A percentile compares a stretch with the other conserved stretches of the same genome.
Evolutionary conservation across 2,888 invertebrate species (phyloP).

Genomic region (Melolontha melolontha): DNA sequence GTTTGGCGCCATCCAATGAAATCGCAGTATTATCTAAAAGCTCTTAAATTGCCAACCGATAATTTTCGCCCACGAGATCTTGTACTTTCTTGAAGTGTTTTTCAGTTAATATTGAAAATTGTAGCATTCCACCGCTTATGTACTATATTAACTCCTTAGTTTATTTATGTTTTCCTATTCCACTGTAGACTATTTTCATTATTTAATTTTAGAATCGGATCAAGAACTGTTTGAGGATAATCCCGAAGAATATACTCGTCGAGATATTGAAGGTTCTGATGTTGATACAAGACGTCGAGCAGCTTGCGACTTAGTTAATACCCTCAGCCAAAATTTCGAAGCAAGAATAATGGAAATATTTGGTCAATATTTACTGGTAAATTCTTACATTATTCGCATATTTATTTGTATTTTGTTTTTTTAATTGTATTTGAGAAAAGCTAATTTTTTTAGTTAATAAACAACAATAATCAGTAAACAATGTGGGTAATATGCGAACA

Average conservation of each 20-base stretch:
- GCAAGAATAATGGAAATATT: slow-evolving; percentile 88
- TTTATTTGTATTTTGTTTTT: background rate
- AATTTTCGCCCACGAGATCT: too few species aligned
- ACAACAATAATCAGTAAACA: too few species aligned
- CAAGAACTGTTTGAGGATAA: slow-evolving; percentile 98
- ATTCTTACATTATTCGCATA: background rate
- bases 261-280: slow-evolving; percentile 98
- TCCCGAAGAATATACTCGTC: slow-evolving; percentile 95
- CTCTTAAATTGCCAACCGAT: too few species aligned
- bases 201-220: slow-evolving; percentile 74
- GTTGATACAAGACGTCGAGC: slow-evolving; percentile 95
- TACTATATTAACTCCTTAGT: background rate
- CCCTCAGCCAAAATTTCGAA: slow-evolving; percentile 90
- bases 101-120: too few species aligned
- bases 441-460: too few species aligned
- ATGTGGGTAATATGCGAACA: too few species aligned
- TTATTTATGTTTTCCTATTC: background rate
- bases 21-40: too few species aligned
- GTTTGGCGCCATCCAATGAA: too few species aligned
- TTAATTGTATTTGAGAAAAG: too few species aligned
- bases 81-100: too few species aligned
- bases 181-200: slow-evolving; percentile 7
- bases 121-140: too few species aligned
- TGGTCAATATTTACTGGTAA: slow-evolving; percentile 86
- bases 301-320: slow-evolving; percentile 96